phyloP scores from a whole-genome alignment of 2,888 invertebrate genomes.

The Cryptophagus acutangulus region DNA sequence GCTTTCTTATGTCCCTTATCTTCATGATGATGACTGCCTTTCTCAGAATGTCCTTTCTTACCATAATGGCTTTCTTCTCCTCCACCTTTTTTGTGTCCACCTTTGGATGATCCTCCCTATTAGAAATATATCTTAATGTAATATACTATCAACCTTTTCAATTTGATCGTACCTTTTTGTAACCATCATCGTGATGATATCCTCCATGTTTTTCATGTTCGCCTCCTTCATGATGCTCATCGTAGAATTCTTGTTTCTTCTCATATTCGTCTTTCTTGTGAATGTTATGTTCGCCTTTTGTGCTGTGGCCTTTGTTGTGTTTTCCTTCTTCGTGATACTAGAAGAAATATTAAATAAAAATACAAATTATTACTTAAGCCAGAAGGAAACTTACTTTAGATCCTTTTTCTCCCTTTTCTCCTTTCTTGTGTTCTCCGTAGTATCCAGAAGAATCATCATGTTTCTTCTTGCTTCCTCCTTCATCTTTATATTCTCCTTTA shows the following conservation, averaged over 20 bases:
- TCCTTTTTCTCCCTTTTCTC: conserved; percentile 52
- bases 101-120: conserved; percentile 58
- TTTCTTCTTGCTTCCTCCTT: conserved; percentile 50
- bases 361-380: neutral
- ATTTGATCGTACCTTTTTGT: conserved; percentile 48
- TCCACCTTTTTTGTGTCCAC: conserved; percentile 51
- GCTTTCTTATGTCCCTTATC: conserved; percentile 56
- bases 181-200: conserved; percentile 52
- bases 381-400: conserved; percentile 39
- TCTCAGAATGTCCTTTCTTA: conserved; percentile 53
- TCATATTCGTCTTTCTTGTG: conserved; percentile 73
- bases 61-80: conserved; percentile 54
- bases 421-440: conserved; percentile 51
- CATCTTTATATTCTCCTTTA: conserved; percentile 50
- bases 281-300: conserved; percentile 68
- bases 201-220: conserved; percentile 64
- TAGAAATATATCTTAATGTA: too few relatives aligned
- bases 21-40: conserved; percentile 54
- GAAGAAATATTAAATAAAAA: neutral
- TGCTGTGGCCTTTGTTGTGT: conserved; percentile 68
- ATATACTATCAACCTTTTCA: too few relatives aligned
- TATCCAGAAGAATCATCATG: conserved; percentile 50
- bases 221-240: conserved; percentile 65
- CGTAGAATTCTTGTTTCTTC: conserved; percentile 71
- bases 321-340: conserved; percentile 50